A percentile compares a stretch with the other conserved stretches of the same genome.
Evolutionary conservation across 2,888 invertebrate species (phyloP).

Genomic region (Chaetogeoica ovagalla): DNA sequence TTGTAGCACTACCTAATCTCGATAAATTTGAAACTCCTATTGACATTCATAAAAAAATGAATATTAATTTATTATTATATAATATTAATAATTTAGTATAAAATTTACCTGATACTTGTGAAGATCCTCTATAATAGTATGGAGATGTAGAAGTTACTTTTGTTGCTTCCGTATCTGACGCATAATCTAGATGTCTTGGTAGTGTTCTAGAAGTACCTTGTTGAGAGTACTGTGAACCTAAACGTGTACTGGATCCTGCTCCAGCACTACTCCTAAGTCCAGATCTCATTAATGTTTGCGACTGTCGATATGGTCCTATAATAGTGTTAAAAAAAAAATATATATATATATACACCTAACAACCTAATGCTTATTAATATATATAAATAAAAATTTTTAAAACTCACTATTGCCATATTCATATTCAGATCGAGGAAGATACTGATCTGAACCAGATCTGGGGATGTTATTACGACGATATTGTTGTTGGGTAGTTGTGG

Average conservation of each 20-base stretch:
- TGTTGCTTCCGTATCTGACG: constrained; percentile 94
- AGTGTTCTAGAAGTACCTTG: constrained; percentile 62
- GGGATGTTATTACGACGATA: constrained; percentile 63
- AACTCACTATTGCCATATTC: constrained; percentile 56
- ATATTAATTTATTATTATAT: background rate
- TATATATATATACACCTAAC: no score
- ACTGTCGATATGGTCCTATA: constrained; percentile 68
- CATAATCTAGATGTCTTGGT: constrained; percentile 81
- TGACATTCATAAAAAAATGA: background rate
- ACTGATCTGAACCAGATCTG: constrained; percentile 89
- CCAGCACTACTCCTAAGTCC: constrained; percentile 55
- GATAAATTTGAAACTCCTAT: constrained; percentile 52
- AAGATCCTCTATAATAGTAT: constrained; percentile 68
- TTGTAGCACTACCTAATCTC: constrained; percentile 52
- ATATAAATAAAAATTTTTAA: background rate
- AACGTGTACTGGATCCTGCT: constrained; percentile 36
- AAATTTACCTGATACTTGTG: constrained; percentile 34
- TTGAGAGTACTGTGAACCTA: constrained; percentile 45
- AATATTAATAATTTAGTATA: background rate
- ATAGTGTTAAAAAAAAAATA: background rate
- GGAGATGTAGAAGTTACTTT: constrained; percentile 62
- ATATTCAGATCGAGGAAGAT: constrained; percentile 83
- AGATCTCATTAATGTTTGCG: constrained; percentile 65
- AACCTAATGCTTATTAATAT: background rate
- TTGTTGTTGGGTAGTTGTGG: constrained; percentile 60